Evolutionary conservation across 1,140 invertebrate species (phyloP).

Genomic region (Halictus rubicundus): DNA sequence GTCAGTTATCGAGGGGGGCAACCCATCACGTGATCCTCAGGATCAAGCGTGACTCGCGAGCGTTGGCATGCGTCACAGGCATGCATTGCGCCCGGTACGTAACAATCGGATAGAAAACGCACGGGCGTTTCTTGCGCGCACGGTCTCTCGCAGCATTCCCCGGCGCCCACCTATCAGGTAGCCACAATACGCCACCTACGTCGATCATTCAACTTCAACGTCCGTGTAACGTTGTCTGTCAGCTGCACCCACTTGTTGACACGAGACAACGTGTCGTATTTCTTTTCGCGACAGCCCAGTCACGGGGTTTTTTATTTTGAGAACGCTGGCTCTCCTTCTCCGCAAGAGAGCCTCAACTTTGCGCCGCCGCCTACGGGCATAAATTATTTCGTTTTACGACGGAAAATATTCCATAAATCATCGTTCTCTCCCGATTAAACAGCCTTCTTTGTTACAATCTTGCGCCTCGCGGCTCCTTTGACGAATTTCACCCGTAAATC

Average conservation of each 20-base stretch:
- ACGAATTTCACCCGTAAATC: too few relatives aligned
- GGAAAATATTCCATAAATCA: neutral
- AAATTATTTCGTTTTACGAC: neutral
- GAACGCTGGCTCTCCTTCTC: too few relatives aligned
- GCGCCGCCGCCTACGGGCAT: neutral
- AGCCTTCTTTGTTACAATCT: neutral
- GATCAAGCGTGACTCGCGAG: conserved; percentile 59
- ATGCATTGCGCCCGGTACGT: conserved; percentile 32
- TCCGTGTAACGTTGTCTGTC: conserved; percentile 29
- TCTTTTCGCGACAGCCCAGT: neutral
- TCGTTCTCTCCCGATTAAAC: neutral
- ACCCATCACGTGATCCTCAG: conserved; percentile 47
- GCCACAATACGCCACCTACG: conserved; percentile 46
- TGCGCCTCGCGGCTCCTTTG: neutral
- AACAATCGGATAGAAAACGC: conserved; percentile 50
- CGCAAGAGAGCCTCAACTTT: neutral
- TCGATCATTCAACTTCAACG: conserved; percentile 50
- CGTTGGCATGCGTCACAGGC: conserved; percentile 60
- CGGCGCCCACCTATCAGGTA: conserved; percentile 45
- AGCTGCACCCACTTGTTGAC: conserved; percentile 54
- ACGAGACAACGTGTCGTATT: conserved; percentile 26
- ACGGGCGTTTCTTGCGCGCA: too few relatives aligned
- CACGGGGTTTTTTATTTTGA: too few relatives aligned
- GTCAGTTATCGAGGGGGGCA: neutral
- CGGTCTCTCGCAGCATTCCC: conserved; percentile 46